Evolutionary conservation across 1,140 invertebrate species (phyloP), one percentile per base, ranked within the genome.

Genomic region (Calephelis nemesis): DNA sequence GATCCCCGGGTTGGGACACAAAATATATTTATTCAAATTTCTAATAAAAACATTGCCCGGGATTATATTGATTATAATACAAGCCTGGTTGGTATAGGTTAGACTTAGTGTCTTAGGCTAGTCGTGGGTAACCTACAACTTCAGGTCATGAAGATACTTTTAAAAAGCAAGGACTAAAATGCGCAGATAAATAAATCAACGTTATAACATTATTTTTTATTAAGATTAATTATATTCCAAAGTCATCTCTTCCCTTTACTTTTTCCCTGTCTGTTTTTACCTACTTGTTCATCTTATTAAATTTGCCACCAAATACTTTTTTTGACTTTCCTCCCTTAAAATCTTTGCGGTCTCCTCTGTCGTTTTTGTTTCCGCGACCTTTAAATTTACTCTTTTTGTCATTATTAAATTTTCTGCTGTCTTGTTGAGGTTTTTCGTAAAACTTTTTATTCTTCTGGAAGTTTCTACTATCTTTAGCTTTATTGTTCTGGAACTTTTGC

Each of bases 291-390:
- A 73, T 74, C 69, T 89, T 91, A 68, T 86, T 88, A 30, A 90
- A 72, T 75, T 91, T 91, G 4, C 87, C 82, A 10, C 86, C 88
- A 73, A 90, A 85, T 4, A 90, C 84, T 74, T 87, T 90, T 65
- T 83, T 87, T 7, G 71, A 72, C 68, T 83, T 85, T 3, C 70
- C 69, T 6, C 52, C 67, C 68, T 81, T 69, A 63, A 68, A 78
- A 52, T 70, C 76, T 0, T 68, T 74, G 0, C 49, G 74, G 67
- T 69, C 65, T 12, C 70, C 62, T 65, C 50, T 65, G 13, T 77
- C 74, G 15, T 82, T 77, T 52, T 76, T 76, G 12, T 70, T 75
- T 71, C 73, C 74, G 77, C 54, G 54, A 60, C 10, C 52, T 66
- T 19, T 49, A 40, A 66, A 47, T 58, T 40, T 52, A 47, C 76